phyloP scores from a whole-genome alignment of 2,113 vertebrate species.

The Lasiurus cinereus region DNA sequence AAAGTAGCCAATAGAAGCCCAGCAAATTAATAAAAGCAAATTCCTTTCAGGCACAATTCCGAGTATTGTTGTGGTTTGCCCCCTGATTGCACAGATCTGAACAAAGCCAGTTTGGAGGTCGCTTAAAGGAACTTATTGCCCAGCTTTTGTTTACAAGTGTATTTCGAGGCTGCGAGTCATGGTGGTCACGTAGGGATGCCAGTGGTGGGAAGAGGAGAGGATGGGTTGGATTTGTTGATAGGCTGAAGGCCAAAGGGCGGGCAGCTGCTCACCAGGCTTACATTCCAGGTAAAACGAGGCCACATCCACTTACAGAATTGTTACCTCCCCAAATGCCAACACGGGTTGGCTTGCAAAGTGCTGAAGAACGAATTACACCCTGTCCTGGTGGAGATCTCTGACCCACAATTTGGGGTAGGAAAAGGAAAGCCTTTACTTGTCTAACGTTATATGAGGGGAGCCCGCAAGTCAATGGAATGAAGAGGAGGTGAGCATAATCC shows the following conservation, averaged over 20 bases:
- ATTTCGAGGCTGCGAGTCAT: not conserved
- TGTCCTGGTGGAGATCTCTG: not conserved
- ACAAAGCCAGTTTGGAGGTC: slow-evolving; percentile 57
- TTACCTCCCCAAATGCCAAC: not conserved
- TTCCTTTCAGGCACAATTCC: slow-evolving; percentile 49
- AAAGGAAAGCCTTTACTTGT: not conserved
- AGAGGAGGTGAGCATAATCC: not conserved
- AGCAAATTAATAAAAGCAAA: slow-evolving; percentile 27
- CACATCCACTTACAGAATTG: not conserved
- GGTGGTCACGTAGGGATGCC: not conserved
- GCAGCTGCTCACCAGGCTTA: not conserved
- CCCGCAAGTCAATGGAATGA: not conserved
- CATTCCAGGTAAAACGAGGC: not conserved
- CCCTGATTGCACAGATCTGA: not conserved
- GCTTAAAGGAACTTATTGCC: not conserved
- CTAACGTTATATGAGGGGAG: not conserved
- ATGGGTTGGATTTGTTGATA: not conserved
- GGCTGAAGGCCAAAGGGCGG: not conserved
- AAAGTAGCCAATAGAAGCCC: slow-evolving; percentile 20
- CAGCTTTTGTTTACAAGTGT: slow-evolving; percentile 37
- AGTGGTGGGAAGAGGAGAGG: not conserved
- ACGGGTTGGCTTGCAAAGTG: not conserved
- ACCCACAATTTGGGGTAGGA: not conserved
- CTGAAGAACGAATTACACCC: not conserved
- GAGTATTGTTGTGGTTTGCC: slow-evolving; percentile 18